Percentiles rank a stretch among this genome's conserved stretches.
phyloP scores from a whole-genome alignment of 2,888 invertebrate species.

The Hirtodrosophila duncani region DNA sequence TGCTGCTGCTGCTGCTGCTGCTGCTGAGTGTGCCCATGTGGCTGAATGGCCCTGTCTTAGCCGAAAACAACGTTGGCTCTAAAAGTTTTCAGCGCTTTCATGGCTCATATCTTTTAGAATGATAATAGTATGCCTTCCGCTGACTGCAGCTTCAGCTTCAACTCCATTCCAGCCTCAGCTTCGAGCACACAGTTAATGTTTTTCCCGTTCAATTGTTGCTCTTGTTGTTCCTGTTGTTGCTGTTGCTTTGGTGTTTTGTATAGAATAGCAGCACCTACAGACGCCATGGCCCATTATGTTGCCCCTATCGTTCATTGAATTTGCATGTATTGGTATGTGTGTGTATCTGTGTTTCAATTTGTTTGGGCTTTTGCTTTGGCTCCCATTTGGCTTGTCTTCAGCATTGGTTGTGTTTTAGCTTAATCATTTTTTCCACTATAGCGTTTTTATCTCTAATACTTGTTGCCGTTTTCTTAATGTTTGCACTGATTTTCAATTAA shows the following conservation, averaged over 20 bases:
- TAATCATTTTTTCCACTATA: slow-evolving; percentile 16
- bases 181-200: slow-evolving; percentile 18
- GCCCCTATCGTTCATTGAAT: slow-evolving; percentile 28
- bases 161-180: slow-evolving; percentile 9
- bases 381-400: slow-evolving; percentile 18
- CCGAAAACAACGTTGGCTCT: slow-evolving; percentile 33
- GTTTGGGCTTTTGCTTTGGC: slow-evolving; percentile 7
- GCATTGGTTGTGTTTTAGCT: slow-evolving; percentile 15
- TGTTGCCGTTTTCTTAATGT: slow-evolving; percentile 41
- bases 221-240: slow-evolving; percentile 7
- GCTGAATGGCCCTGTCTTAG: slow-evolving; percentile 18
- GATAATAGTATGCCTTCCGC: slow-evolving; percentile 68
- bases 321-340: slow-evolving; percentile 39
- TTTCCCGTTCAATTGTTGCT: slow-evolving; percentile 15
- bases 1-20: not conserved
- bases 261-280: slow-evolving; percentile 9
- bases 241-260: slow-evolving; percentile 24
- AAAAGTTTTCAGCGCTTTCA: slow-evolving; percentile 52
- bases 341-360: slow-evolving; percentile 45
- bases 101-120: slow-evolving; percentile 64
- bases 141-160: slow-evolving; percentile 33
- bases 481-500: slow-evolving; percentile 63
- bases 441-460: slow-evolving; percentile 38
- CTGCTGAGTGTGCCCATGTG: slow-evolving; percentile 2
- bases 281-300: slow-evolving; percentile 25